These are phyloP conservation scores for Bufo gargarizans DNA, from an alignment of 2,113 vertebrate genomes.

Conservation along the genomic window DNA sequence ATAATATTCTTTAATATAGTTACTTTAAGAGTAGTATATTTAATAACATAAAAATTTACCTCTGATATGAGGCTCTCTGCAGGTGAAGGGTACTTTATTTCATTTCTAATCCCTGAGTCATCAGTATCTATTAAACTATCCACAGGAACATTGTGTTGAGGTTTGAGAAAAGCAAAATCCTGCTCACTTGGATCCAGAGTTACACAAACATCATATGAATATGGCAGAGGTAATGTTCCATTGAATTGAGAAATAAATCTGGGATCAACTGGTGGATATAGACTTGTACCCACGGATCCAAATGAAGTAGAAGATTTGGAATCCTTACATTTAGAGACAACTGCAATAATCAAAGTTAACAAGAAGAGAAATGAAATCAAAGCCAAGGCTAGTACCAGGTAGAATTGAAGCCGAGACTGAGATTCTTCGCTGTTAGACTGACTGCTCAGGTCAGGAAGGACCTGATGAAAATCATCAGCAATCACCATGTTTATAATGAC, in stretches of 20 bases:
- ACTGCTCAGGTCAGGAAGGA: neutral
- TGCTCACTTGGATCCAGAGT: neutral
- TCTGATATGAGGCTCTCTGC: neutral
- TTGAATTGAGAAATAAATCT: neutral
- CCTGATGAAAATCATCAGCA: neutral
- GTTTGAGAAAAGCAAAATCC: neutral
- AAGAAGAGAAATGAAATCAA: neutral
- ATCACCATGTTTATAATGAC: neutral
- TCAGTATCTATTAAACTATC: constrained; percentile 11
- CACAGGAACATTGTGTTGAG: constrained; percentile 17
- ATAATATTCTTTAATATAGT: no score
- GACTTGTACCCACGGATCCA: neutral
- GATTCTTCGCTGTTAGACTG: neutral
- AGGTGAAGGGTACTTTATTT: neutral
- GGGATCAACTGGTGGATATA: neutral
- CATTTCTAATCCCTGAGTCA: neutral
- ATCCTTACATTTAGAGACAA: neutral
- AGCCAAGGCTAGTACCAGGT: neutral
- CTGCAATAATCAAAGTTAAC: neutral
- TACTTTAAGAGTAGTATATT: no score
- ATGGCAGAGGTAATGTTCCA: constrained; percentile 9
- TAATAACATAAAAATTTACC: neutral
- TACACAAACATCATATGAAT: constrained; percentile 16
- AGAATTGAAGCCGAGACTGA: neutral
- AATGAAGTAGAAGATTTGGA: neutral